phyloP scores from a whole-genome alignment of 2,888 invertebrate genomes.

The Nomada lathburiana region DNA sequence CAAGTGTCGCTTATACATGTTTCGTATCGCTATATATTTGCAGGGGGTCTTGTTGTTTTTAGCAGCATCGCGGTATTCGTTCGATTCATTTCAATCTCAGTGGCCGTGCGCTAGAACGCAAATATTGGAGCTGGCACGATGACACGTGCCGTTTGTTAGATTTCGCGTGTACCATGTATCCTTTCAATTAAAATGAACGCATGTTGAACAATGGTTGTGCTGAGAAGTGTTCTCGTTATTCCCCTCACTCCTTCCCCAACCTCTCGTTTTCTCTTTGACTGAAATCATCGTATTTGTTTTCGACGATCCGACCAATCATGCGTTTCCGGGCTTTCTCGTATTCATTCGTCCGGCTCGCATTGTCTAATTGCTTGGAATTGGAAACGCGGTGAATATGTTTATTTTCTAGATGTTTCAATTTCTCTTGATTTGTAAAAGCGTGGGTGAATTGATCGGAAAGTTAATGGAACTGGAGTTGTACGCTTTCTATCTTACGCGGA shows the following conservation, averaged over 20 bases:
- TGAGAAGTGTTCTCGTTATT: constrained; percentile 15
- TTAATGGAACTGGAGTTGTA: no score
- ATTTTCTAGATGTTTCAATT: no score
- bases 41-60: constrained; percentile 28
- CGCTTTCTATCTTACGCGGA: no score
- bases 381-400: no score
- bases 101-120: constrained; percentile 37
- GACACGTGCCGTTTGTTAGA: constrained; percentile 63
- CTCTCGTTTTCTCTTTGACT: not conserved
- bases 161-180: constrained; percentile 44
- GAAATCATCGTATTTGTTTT: constrained; percentile 41
- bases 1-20: not conserved
- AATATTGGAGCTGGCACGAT: constrained; percentile 63
- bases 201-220: constrained; percentile 26
- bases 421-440: no score
- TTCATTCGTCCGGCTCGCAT: not conserved
- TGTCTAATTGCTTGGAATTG: constrained; percentile 10
- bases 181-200: constrained; percentile 59
- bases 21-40: constrained; percentile 32
- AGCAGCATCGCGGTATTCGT: not conserved
- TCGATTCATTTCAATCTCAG: constrained; percentile 43
- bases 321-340: not conserved
- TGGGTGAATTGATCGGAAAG: no score
- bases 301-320: constrained; percentile 27
- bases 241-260: not conserved